These are phyloP conservation scores for Channa maculata DNA, from an alignment of 2,113 vertebrate genomes.

Conservation along the genomic window DNA sequence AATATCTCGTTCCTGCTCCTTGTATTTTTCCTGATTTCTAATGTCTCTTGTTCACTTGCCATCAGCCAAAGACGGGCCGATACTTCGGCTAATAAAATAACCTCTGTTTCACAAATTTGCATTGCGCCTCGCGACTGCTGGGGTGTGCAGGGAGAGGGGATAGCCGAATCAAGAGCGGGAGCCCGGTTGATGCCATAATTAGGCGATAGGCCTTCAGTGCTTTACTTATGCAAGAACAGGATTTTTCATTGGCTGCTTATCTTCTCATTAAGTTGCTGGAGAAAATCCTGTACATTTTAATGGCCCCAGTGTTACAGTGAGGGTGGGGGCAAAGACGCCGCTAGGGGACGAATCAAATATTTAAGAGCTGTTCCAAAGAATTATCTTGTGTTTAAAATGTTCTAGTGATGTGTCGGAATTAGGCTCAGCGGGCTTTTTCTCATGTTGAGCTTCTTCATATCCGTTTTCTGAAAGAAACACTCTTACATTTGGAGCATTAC, in stretches of 20 bases:
- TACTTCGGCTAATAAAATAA: not conserved
- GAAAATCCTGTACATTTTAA: constrained; percentile 68
- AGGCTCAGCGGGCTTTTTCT: constrained; percentile 3
- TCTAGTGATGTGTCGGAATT: constrained; percentile 41
- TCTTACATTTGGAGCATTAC: not conserved
- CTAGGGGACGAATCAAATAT: constrained; percentile 58
- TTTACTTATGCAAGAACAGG: constrained; percentile 36
- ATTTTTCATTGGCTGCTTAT: constrained; percentile 73
- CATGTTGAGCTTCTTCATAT: not conserved
- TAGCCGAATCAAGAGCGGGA: constrained; percentile 31
- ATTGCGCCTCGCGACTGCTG: constrained; percentile 22
- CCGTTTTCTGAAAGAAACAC: not conserved
- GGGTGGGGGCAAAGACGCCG: constrained; percentile 49
- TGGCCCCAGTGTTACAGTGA: constrained; percentile 54
- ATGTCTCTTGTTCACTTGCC: not conserved
- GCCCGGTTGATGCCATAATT: constrained; percentile 59
- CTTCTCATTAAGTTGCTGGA: constrained; percentile 72
- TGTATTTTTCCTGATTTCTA: not conserved
- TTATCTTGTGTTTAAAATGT: constrained; percentile 58
- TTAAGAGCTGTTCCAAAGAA: constrained; percentile 64
- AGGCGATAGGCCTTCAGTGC: constrained; percentile 64
- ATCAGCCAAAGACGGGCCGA: not conserved
- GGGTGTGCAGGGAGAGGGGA: constrained; percentile 51
- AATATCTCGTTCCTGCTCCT: not conserved
- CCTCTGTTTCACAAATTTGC: constrained; percentile 29